Evolutionary conservation across 1,140 invertebrate species (phyloP), one percentile per base, ranked within the genome.

Genomic region (Aphelenchoides fujianensis): DNA sequence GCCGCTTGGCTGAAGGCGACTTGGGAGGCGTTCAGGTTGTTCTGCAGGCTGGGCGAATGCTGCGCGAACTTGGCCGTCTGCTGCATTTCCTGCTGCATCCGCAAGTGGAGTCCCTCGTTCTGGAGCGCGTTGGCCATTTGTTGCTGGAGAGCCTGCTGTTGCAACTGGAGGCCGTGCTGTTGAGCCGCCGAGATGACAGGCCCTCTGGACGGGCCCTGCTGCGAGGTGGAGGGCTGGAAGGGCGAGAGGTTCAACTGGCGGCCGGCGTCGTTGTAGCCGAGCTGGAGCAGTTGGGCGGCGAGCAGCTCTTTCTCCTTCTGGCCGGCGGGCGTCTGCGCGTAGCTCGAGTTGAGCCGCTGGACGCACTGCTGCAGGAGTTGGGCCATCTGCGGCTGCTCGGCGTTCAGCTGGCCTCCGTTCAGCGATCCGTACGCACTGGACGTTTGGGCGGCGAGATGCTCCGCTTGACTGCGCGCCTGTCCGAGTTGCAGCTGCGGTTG

Each of bases 1-100:
- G 41, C 41, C 12, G 41, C 41, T 23, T 48, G 41, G 23, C 12
- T 16, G 41, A 16, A 48, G 12, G 41, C 41, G 19, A n/a, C 16
- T 61, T 61, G 59, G 19, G n/a, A n/a, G 30, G 59, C 59, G 1
- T 27, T 61, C 2, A 61, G 36, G 36, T 61, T 31, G 59, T 31
- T 61, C 2, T 61, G 59, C n/a, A 19, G 59, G 23, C 41, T 48
- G 41, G 41, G 23, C 12, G 41, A 48, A 48, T 23, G 12, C 23
- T 48, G 41, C 12, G 41, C 41, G 41, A 48, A 23, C 41, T 48
- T 59, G 23, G 34, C 55, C 5, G 55, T 59, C 19, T 59, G 55
- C 34, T 19, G 55, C 5, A 59, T 27, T 59, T 59, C 55, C 34
- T 59, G 55, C 23, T 59, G 41, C 23, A 48, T 16, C 12, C 41